These are phyloP conservation scores for Ameiurus melas DNA, from an alignment of 2,113 vertebrate species.

Conservation along the genomic window DNA sequence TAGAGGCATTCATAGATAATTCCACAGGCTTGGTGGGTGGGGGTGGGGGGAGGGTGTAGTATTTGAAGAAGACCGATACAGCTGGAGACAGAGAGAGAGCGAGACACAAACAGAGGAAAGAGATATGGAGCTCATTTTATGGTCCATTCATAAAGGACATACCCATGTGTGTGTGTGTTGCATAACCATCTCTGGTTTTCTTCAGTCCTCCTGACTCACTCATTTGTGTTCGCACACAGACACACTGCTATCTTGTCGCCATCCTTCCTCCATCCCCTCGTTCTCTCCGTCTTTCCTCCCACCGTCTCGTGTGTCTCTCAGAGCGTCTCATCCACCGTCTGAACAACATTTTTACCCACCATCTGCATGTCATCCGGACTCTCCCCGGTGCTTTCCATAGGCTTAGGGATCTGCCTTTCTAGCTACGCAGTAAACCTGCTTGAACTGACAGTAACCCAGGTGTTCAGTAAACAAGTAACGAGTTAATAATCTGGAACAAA, in stretches of 20 bases:
- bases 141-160: not conserved
- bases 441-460: not conserved
- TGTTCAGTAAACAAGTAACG: not conserved
- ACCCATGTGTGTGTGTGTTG: slow-evolving; percentile 46
- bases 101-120: slow-evolving; percentile 8
- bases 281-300: slow-evolving; percentile 7
- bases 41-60: no score
- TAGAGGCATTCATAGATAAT: not conserved
- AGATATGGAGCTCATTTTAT: not conserved
- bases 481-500: not conserved
- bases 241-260: slow-evolving; percentile 23
- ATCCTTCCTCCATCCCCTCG: slow-evolving; percentile 42
- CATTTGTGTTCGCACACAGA: not conserved
- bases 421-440: not conserved
- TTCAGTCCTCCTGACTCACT: slow-evolving; percentile 33
- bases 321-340: not conserved
- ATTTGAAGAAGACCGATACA: not conserved
- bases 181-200: slow-evolving; percentile 44
- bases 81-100: slow-evolving; percentile 28
- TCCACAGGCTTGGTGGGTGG: not conserved
- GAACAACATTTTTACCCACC: not conserved
- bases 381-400: not conserved
- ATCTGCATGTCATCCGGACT: not conserved
- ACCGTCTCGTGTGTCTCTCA: not conserved
- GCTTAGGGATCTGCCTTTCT: not conserved